Percentiles rank a stretch among this genome's conserved stretches.
Evolutionary conservation across 2,113 vertebrate species (phyloP).

Genomic region (Myotis yumanensis): DNA sequence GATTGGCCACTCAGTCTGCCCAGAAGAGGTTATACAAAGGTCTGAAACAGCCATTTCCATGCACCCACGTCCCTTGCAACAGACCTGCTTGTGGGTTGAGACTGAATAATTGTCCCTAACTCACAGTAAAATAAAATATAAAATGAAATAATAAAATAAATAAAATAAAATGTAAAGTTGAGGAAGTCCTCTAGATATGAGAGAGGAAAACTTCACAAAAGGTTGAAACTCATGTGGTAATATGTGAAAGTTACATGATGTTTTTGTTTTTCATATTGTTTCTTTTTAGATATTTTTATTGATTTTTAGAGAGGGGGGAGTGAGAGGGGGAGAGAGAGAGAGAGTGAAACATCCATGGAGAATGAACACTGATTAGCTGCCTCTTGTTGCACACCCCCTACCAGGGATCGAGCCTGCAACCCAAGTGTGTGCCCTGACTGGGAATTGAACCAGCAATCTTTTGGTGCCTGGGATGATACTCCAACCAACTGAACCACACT

Average conservation of each 20-base stretch:
- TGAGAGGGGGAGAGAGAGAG: no score
- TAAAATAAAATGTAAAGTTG: background rate
- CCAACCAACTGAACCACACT: no score
- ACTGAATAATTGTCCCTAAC: background rate
- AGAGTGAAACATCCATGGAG: no score
- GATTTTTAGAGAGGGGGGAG: no score
- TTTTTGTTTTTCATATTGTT: background rate
- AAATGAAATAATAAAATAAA: no score
- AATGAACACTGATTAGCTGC: no score
- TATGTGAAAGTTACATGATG: background rate
- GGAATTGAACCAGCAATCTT: no score
- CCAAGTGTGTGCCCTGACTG: no score
- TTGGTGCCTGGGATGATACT: no score
- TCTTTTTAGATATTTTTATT: background rate
- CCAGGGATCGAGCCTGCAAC: no score
- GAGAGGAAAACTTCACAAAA: background rate
- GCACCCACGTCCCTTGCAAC: background rate
- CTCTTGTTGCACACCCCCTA: no score
- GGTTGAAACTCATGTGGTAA: background rate
- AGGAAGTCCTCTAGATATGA: background rate
- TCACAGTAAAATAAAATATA: no score
- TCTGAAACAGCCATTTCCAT: background rate
- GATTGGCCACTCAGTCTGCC: background rate
- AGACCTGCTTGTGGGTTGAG: background rate
- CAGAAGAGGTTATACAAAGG: background rate